Evolutionary conservation across 2,888 invertebrate genomes (phyloP), one percentile per base, ranked within the genome.

Genomic region (Chrysolina americana): DNA sequence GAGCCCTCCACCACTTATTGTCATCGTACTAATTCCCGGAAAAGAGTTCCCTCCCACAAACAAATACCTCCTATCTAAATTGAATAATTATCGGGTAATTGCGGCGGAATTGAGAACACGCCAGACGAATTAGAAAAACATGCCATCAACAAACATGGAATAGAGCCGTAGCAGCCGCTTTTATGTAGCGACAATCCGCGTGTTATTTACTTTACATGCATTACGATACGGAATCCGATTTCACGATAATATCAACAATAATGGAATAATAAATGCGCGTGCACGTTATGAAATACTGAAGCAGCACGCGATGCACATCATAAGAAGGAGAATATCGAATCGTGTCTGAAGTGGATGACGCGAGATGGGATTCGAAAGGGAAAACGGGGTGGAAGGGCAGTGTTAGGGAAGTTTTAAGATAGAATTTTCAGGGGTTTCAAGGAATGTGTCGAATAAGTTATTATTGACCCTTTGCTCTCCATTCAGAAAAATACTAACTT

Each of bases 181-280:
- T 36, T 36, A 8, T 2, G 44, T 59, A 59, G 15, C 36, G 53
- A 41, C 53, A 53, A 56, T 68, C 53, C 15, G 8, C 41, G 28
- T 68, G 41, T 56, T 68, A 66, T 50, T 66, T 28, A 68, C 68
- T 68, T 59, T 75, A 76, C 70, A 65, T 75, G 70, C 69, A 73
- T 75, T 73, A 66, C 68, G 72, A 73, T 74, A 70, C 63, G 50
- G 75, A 78, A 70, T 73, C 78, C 72, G 73, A 68, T 71, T 69
- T 70, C 59, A 75, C 66, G 76, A 78, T 79, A 78, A 78, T 76
- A 81, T 79, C 76, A 71, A 80, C 76, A 77, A 77, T 81, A 81
- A 81, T 81, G 78, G 81, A 81, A 81, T 81, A 81, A 80, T 79
- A 80, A 81, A 81, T 81, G 81, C 68, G 62, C 50, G 74, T 66